Evolutionary conservation across 2,113 vertebrate genomes (phyloP).

Genomic region (Micronycteris hirsuta): DNA sequence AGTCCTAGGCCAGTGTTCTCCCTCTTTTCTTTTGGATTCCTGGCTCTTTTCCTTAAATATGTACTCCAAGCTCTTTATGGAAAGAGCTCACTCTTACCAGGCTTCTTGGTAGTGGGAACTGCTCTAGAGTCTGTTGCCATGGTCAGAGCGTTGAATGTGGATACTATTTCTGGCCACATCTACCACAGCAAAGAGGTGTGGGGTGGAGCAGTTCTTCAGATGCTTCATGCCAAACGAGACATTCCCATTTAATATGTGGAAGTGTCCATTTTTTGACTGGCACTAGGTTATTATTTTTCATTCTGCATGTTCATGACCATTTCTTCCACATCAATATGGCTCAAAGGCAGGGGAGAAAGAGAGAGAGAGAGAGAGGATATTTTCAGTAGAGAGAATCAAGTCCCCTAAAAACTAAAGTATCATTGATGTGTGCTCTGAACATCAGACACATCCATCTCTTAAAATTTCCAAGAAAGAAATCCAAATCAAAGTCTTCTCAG

Average conservation of each 20-base stretch:
- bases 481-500: not conserved
- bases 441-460: accelerated
- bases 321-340: accelerated
- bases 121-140: accelerated
- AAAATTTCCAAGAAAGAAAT: not conserved
- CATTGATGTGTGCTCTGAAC: not conserved
- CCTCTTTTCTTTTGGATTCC: no score
- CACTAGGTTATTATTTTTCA: not conserved
- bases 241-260: no score
- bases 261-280: not conserved
- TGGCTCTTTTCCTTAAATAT: no score
- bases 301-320: not conserved
- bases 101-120: not conserved
- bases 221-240: not conserved
- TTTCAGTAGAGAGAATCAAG: not conserved
- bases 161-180: no score
- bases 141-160: not conserved
- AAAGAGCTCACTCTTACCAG: accelerated
- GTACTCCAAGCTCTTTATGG: accelerated
- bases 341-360: not conserved
- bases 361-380: no score
- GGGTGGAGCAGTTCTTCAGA: not conserved
- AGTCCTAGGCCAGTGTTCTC: accelerated
- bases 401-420: not conserved
- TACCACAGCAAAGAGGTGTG: not conserved